phyloP scores from a whole-genome alignment of 2,113 vertebrate species.

The Embiotoca jacksoni region DNA sequence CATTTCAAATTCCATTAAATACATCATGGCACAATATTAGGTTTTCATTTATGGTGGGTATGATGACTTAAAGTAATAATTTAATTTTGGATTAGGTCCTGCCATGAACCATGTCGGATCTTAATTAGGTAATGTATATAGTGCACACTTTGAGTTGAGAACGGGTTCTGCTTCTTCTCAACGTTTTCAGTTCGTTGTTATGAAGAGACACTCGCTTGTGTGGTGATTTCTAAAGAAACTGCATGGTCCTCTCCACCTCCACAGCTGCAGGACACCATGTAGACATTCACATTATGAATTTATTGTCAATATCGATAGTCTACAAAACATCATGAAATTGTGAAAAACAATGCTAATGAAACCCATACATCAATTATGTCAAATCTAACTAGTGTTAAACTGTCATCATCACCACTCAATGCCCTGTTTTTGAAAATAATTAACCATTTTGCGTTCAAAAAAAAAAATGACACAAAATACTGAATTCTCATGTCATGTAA shows the following conservation, averaged over 20 bases:
- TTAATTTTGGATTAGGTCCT: conserved; percentile 54
- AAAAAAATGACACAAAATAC: no score
- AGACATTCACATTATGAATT: no score
- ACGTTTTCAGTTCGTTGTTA: background rate
- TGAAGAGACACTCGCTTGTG: background rate
- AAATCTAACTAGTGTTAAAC: no score
- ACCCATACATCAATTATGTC: no score
- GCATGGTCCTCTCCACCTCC: background rate
- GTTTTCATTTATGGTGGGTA: conserved; percentile 28
- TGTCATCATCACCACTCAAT: no score
- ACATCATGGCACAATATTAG: conserved; percentile 36
- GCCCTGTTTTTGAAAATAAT: no score
- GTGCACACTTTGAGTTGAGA: conserved; percentile 15
- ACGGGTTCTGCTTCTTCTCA: conserved; percentile 19
- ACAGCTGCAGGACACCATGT: background rate
- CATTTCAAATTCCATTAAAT: conserved; percentile 60
- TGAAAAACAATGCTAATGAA: no score
- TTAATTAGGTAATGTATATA: conserved; percentile 48
- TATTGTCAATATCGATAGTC: no score
- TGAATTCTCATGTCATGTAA: no score
- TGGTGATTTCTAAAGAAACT: background rate
- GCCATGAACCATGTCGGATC: conserved; percentile 51
- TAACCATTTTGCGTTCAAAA: no score
- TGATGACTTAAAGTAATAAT: conserved; percentile 43
- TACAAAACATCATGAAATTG: no score